Base-by-base conservation (phyloP, 2,113 vertebrate genomes). In the Ranitomeya variabilis region DNA sequence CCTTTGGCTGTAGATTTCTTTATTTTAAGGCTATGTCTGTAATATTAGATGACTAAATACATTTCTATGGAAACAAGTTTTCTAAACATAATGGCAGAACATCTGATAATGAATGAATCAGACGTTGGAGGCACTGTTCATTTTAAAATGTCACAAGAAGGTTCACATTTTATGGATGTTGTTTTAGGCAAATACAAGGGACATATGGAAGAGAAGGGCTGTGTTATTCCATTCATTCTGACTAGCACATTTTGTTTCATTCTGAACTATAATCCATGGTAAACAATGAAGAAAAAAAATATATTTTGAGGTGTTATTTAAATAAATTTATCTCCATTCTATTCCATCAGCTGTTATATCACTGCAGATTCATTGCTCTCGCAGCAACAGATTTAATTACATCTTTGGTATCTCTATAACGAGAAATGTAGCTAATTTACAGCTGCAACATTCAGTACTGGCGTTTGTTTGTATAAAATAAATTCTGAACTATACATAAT, bases 81-180 rank as follows among this genome's bases (percentile, higher is more conserved):
- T 81, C 78, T 87, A 80, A 87, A 87, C 64, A 87, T 66, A 80
- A 71, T 13, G 18, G 45, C 9, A 87, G 86, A 87, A 66, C 86
- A 87, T 87, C 86, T 87, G 86, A 87, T 87, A 66, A 31, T 67
- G 76, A 86, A 79, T 86, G 85, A 87, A 87, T 87, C 62, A 87
- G 86, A 87, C 62, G 62, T 87, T 80, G 60, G 52, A 67, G 45
- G 57, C 59, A 66, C 57, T 86, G 73, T 66, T 86, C 73, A 79
- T 52, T 86, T 79, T 64, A 52, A 86, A 86, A 86, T 86, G 59
- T 66, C 85, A 86, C 37, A 74, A 23, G 74, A 86, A 79, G 19
- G 76, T 67, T 54, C 57, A 86, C 85, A 52, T 52, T 87, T 54
- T 80, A 87, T 67, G 21, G 76, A 54, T 64, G 59, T 12, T 80